phyloP scores from a whole-genome alignment of 2,113 vertebrate species.

The Prinia subflava region DNA sequence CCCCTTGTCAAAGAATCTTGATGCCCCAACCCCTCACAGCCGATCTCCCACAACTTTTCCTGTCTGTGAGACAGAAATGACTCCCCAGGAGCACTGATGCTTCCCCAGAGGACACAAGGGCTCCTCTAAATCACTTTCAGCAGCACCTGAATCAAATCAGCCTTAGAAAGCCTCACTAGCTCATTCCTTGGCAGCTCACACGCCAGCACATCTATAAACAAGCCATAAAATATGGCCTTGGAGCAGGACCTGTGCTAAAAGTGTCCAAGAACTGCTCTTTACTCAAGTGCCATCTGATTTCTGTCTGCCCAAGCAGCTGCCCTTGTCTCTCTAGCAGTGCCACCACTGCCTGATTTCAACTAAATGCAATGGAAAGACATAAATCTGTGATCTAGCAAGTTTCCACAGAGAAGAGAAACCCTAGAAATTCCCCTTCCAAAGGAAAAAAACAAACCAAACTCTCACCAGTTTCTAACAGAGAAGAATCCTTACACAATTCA shows the following conservation, averaged over 20 bases:
- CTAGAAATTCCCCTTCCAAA: neutral
- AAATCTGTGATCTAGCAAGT: neutral
- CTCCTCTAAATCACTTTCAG: neutral
- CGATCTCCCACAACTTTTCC: rapidly evolving
- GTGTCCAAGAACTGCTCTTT: neutral
- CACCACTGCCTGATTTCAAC: neutral
- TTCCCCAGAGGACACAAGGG: rapidly evolving
- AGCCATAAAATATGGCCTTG: neutral
- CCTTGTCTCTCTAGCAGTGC: neutral
- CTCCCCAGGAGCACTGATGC: neutral
- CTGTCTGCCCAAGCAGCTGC: neutral
- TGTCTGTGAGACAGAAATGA: neutral
- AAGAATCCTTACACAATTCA: neutral
- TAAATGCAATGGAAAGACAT: neutral
- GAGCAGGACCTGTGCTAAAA: neutral
- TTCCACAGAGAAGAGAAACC: neutral
- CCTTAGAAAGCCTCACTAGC: neutral
- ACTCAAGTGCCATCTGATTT: neutral
- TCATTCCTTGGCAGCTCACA: neutral
- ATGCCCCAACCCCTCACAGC: neutral
- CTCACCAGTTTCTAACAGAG: neutral
- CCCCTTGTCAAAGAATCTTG: neutral
- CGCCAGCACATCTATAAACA: neutral
- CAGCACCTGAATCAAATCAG: neutral
- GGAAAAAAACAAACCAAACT: neutral